Base-by-base conservation (phyloP, 2,888 invertebrate species). In the Drosophila ezoana region DNA sequence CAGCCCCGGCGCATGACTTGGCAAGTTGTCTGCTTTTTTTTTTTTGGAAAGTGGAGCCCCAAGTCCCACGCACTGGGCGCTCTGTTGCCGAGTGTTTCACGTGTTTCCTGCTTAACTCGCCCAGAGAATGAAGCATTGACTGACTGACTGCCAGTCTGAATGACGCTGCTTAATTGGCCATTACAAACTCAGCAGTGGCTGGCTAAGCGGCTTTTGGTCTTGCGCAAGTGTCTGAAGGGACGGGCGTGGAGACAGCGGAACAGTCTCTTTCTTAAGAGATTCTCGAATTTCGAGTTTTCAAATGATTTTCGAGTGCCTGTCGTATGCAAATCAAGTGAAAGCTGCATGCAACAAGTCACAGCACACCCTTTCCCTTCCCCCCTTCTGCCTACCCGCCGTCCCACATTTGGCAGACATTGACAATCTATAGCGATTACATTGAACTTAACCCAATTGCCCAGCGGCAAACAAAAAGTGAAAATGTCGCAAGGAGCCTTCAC, bases 241-340 rank as follows among this genome's bases (percentile, higher is more conserved):
- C 38, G 53, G 41, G 10, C 5, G 13, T 16, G 40, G 53, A 20
- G 54, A 16, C 14, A 6, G 13, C 23, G 14, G 13, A 8, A 14
- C 32, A 33, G 44, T 35, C 14, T 52, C 40, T 37, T n/a, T 51
- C 37, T 18, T 1, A 18, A 48, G 56, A 58, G 54, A 72, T 84
- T 78, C 70, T 65, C 61, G 49, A 64, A 51, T 71, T 71, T 76
- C 67, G 43, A 63, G 53, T 65, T 76, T 73, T 40, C 20, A 68
- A 79, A 74, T 71, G 43, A 72, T 67, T 70, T 72, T 73, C 57
- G 40, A 35, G 44, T 60, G 53, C 44, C 54, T 52, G 51, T 53
- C 64, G 54, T 81, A 88, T 88, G 88, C 83, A 87, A 88, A 88
- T 90, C 80, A 72, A 82, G 90, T 88, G 88, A 90, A 90, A 90